Conservation (phyloP, 2,888 invertebrate genomes). For the Rhorus exstirpatorius region DNA sequence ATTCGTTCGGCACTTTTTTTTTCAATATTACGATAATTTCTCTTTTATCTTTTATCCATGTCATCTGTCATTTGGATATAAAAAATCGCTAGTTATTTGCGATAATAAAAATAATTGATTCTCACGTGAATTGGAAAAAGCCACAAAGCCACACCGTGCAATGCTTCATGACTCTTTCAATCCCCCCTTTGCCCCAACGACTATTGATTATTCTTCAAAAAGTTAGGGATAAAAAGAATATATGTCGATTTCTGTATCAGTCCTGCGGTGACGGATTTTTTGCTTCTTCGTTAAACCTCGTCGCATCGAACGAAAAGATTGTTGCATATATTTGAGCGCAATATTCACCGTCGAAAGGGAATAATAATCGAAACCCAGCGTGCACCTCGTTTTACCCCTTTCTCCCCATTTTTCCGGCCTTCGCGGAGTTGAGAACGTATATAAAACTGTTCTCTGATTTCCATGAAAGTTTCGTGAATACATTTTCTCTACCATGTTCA, state of each 20-base stretch:
- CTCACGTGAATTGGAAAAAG: neutral
- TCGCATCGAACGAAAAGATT: neutral
- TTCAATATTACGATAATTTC: neutral
- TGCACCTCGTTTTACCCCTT: neutral
- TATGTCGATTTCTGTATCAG: conserved; percentile 2
- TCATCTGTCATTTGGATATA: neutral
- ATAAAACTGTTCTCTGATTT: conserved; percentile 49
- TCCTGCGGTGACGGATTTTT: neutral
- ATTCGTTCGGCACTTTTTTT: too few species aligned
- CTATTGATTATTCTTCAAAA: neutral
- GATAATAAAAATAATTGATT: neutral
- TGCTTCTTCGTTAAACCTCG: conserved; percentile 17
- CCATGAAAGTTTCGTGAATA: conserved; percentile 56
- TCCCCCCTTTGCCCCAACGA: neutral
- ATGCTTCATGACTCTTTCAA: neutral
- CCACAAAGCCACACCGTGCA: neutral
- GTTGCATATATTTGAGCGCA: conserved; percentile 18
- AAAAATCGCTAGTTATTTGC: neutral
- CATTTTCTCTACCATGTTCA: conserved; percentile 37
- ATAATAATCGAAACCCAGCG: conserved; percentile 45
- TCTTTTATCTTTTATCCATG: neutral
- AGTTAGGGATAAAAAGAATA: neutral
- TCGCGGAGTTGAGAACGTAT: too few species aligned
- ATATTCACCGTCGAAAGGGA: conserved; percentile 41
- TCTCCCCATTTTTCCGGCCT: too few species aligned